Conservation (phyloP, 2,797 vertebrate genomes). For the Acanthis flammea region DNA sequence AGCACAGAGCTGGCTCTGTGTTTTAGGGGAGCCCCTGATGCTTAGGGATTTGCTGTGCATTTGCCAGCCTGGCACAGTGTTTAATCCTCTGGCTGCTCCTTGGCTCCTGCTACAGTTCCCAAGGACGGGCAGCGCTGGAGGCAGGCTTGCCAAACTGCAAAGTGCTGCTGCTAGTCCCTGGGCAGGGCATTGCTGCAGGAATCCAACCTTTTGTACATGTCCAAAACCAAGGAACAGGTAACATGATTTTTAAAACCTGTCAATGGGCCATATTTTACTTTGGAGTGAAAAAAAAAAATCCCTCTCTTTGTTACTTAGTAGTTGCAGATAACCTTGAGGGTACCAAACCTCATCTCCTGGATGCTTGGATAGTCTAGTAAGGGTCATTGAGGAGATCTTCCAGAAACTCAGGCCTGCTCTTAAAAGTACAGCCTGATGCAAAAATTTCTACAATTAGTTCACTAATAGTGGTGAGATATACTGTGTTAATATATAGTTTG, state of each 20-base stretch:
- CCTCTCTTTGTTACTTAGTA: not conserved
- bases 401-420: not conserved
- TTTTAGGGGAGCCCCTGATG: not conserved
- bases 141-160: not conserved
- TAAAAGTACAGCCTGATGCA: not conserved
- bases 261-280: not conserved
- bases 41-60: not conserved
- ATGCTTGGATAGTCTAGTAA: not conserved
- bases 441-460: not conserved
- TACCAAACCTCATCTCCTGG: not conserved
- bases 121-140: rapidly evolving
- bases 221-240: not conserved
- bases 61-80: not conserved
- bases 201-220: not conserved
- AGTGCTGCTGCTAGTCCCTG: not conserved
- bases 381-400: not conserved
- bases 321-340: not conserved
- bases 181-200: not conserved
- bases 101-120: not conserved
- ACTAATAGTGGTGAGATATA: not conserved
- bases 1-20: slow-evolving; percentile 9
- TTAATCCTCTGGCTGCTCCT: not conserved
- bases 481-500: not conserved
- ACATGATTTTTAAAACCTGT: not conserved
- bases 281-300: not conserved